These are phyloP conservation scores for Belgica antarctica DNA, from an alignment of 2,888 invertebrate species.

Conservation along the genomic window DNA sequence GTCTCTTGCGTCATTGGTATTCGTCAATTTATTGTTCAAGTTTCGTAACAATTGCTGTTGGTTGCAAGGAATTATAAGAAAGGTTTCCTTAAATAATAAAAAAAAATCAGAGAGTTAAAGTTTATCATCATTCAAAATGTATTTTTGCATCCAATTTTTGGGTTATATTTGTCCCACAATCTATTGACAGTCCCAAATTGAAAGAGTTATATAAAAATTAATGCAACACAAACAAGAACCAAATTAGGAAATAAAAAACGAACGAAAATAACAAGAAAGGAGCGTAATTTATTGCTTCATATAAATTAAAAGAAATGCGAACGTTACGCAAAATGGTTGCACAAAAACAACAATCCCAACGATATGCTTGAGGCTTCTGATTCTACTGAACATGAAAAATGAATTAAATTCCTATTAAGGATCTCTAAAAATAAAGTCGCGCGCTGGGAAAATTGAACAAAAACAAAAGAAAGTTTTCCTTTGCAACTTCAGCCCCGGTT, in stretches of 20 bases:
- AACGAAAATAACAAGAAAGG: background rate
- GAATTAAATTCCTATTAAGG: conserved; percentile 36
- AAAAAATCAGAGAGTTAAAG: too few species aligned
- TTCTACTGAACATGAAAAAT: conserved; percentile 40
- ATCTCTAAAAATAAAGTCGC: conserved; percentile 11
- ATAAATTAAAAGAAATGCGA: conserved; percentile 36
- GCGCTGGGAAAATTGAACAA: conserved; percentile 36
- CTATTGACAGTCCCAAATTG: too few species aligned
- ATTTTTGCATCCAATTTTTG: too few species aligned
- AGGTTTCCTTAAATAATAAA: too few species aligned
- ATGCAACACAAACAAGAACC: conserved; percentile 19
- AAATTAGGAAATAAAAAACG: background rate
- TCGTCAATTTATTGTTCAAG: too few species aligned
- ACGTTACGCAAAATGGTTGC: conserved; percentile 4
- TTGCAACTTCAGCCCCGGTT: background rate
- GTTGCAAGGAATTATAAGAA: too few species aligned
- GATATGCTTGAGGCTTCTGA: conserved; percentile 1
- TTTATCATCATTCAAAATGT: too few species aligned
- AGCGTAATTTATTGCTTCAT: conserved; percentile 35
- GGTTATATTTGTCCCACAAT: too few species aligned
- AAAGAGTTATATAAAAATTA: conserved; percentile 22
- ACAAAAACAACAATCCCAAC: conserved; percentile 1
- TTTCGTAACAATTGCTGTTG: too few species aligned
- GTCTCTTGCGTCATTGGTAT: too few species aligned
- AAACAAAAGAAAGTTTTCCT: conserved; percentile 13